A percentile compares a stretch with the other conserved stretches of the same genome.
These are phyloP conservation scores for Tetranychus truncatus DNA, from an alignment of 2,888 invertebrate species.

Conservation along the genomic window DNA sequence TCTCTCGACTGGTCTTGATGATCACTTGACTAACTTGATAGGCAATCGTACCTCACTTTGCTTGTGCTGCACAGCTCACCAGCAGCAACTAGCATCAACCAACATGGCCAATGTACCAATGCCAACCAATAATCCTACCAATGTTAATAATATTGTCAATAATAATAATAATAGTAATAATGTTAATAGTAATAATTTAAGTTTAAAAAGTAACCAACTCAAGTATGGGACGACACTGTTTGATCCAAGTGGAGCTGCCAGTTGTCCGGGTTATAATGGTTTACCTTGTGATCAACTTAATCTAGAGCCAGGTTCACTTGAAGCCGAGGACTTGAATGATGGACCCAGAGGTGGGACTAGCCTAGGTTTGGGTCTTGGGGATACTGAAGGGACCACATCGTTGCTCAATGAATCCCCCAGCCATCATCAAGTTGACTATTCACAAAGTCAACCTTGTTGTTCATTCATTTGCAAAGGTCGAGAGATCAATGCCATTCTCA, in stretches of 20 bases:
- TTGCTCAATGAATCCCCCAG: not conserved
- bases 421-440: not conserved
- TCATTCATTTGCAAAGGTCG: not conserved
- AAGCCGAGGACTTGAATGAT: not conserved
- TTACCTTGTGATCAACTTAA: not conserved
- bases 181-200: no score
- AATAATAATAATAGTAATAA: not conserved
- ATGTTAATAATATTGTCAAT: not conserved
- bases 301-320: not conserved
- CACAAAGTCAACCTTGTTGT: not conserved
- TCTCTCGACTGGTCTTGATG: not conserved
- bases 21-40: not conserved
- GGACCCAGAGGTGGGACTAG: not conserved
- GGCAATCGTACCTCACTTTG: not conserved
- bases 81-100: not conserved
- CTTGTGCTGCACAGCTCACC: not conserved
- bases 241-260: not conserved
- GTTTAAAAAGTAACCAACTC: no score
- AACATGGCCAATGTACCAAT: no score
- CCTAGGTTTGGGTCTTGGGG: not conserved
- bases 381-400: not conserved
- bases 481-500: constrained; percentile 62
- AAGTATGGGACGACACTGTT: no score
- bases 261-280: not conserved
- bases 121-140: no score